Base-by-base conservation (phyloP, 2,113 vertebrate genomes). In the Pionites leucogaster region DNA sequence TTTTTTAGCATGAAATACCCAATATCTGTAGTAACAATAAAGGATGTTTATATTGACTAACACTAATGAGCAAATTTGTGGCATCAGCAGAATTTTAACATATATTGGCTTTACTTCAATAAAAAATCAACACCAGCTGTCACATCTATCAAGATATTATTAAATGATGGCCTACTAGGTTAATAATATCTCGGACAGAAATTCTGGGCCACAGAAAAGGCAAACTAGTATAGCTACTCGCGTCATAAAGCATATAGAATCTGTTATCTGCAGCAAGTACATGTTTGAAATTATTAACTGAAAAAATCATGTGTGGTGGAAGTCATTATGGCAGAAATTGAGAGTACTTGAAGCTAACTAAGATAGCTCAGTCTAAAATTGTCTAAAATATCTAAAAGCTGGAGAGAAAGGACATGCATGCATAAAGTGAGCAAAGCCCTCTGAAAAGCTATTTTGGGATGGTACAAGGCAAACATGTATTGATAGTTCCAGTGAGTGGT, bases 211-310 rank as follows among this genome's bases (percentile, higher is more conserved):
- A 7, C 35, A 63, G 22, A 70, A 94, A 92, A 67, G 16, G 6
- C 17, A 70, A 35, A 50, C 6, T 69, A 59, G 1, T 41, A 17
- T 14, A 57, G 27, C 37, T 72, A 52, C 20, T 47, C 9, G 3
- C 0, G 3, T 20, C 3, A 0, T 7, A 53, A 9, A 49, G 5
- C 11, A 11, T n/a, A 37, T 1, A 29, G 31, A 82, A 52, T 15
- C 22, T 67, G 17, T 31, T 70, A 7, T 57, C 64, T 84, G 17
- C 64, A 83, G 39, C 10, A 60, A 25, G 19, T 29, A 33, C 4
- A 13, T 10, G 8, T 62, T 44, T 78, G 49, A 91, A 74, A 78
- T 47, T 69, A 27, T 33, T 86, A 67, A 49, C 49, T 59, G 42
- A 84, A 92, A 95, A 84, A 62, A n/a, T 47, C 2, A 41, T 22